phyloP scores from a whole-genome alignment of 64 coral and sea anemone genomes.

The Actinia equina region DNA sequence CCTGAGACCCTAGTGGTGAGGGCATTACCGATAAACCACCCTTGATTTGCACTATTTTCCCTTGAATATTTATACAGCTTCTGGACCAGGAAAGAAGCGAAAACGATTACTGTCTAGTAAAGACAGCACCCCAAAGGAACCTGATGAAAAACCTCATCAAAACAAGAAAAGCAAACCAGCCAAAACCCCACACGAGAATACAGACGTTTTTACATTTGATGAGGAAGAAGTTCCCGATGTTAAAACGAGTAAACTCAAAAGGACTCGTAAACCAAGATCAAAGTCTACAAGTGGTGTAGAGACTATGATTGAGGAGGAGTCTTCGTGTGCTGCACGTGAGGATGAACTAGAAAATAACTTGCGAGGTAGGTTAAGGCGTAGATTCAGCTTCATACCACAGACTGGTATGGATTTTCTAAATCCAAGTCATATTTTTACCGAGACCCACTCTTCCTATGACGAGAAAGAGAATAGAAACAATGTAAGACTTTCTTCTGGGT shows the following conservation, averaged over 20 bases:
- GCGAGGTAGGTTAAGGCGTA: not conserved
- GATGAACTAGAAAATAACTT: not conserved
- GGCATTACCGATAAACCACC: too few relatives aligned
- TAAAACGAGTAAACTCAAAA: not conserved
- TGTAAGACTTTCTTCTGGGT: too few relatives aligned
- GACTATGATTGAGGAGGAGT: not conserved
- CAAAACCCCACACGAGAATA: not conserved
- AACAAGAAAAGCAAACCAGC: slow-evolving; percentile 1
- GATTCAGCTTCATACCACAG: too few relatives aligned
- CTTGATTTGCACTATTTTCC: not conserved
- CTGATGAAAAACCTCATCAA: not conserved
- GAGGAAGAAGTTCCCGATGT: not conserved
- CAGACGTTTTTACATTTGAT: not conserved
- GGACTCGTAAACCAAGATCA: not conserved
- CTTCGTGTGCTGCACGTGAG: not conserved
- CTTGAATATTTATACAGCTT: slow-evolving; percentile 20
- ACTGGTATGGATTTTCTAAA: too few relatives aligned
- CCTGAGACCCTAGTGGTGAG: not conserved
- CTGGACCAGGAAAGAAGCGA: slow-evolving; percentile 46
- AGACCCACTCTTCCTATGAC: too few relatives aligned
- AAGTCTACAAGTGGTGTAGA: not conserved
- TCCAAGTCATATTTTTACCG: too few relatives aligned
- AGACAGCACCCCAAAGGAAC: not conserved
- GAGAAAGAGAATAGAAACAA: too few relatives aligned
- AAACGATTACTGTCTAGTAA: not conserved